Evolutionary conservation across 92 coral and sea anemone species (phyloP).

Genomic region (Virgularia gustaviana): DNA sequence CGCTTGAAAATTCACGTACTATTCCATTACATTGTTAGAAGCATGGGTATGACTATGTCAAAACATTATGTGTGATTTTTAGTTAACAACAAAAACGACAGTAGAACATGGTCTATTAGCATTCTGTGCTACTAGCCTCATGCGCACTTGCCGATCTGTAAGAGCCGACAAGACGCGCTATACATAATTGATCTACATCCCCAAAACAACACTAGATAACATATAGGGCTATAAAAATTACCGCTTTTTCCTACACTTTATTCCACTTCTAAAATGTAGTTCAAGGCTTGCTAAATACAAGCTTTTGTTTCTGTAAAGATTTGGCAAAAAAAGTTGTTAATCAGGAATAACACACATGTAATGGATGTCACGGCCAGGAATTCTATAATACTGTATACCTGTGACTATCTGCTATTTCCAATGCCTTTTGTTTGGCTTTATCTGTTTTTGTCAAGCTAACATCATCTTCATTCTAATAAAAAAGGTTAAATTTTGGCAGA

Average conservation of each 20-base stretch:
- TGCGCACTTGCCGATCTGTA: no score
- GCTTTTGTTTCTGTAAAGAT: conserved; percentile 62
- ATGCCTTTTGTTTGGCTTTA: conserved; percentile 8
- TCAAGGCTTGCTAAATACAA: conserved; percentile 83
- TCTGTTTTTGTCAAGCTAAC: background rate
- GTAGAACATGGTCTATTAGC: no score
- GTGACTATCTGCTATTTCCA: conserved; percentile 8
- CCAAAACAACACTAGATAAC: no score
- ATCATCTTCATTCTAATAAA: conserved; percentile 25
- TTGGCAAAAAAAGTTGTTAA: background rate
- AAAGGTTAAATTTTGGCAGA: no score
- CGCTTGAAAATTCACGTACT: no score
- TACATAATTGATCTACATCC: no score
- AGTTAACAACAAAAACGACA: no score
- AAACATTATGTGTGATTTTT: no score
- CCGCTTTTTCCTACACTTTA: conserved; percentile 83
- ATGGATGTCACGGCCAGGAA: background rate
- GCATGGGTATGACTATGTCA: no score
- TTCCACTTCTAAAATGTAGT: conserved; percentile 72
- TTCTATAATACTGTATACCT: conserved; percentile 1
- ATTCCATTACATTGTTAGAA: no score
- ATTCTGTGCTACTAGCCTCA: no score
- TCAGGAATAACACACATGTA: background rate
- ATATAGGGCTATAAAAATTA: background rate
- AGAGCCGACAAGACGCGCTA: no score